Percentiles rank a stretch among this genome's conserved stretches.
These are phyloP conservation scores for Empis livida DNA, from an alignment of 2,888 invertebrate species.

Conservation along the genomic window DNA sequence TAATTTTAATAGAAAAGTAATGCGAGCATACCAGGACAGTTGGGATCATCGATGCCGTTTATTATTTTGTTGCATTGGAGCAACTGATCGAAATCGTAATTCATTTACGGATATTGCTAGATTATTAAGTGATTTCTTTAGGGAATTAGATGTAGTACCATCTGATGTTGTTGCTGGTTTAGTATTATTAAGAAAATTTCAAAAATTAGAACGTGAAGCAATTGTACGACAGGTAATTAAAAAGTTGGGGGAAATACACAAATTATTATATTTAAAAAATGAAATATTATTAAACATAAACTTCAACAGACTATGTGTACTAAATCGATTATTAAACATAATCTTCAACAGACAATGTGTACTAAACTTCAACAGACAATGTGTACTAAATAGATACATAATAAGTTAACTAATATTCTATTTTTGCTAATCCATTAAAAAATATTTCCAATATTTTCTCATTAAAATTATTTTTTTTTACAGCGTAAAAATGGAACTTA, in stretches of 20 bases:
- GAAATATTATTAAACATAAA: no score
- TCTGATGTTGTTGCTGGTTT: constrained; percentile 78
- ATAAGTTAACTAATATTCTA: no score
- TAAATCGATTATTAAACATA: no score
- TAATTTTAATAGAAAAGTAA: constrained; percentile 55
- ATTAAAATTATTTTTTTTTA: neutral
- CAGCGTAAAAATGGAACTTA: constrained; percentile 69
- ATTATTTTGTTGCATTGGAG: constrained; percentile 69
- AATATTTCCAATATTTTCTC: no score
- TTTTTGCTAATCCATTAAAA: no score
- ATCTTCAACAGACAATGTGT: no score
- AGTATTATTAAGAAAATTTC: constrained; percentile 63
- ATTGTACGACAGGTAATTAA: constrained; percentile 50
- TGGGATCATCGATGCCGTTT: constrained; percentile 75
- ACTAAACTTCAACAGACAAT: no score
- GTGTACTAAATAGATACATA: no score
- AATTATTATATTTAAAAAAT: no score
- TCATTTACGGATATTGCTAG: constrained; percentile 76
- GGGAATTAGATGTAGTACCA: constrained; percentile 77
- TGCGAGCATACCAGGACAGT: constrained; percentile 74
- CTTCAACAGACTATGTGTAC: no score
- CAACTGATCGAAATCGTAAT: constrained; percentile 62
- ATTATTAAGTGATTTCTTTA: constrained; percentile 72
- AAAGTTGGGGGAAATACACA: no score
- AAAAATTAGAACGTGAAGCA: constrained; percentile 62